Evolutionary conservation across 2,888 invertebrate species (phyloP).

Genomic region (Leptinotarsa peninsularis): DNA sequence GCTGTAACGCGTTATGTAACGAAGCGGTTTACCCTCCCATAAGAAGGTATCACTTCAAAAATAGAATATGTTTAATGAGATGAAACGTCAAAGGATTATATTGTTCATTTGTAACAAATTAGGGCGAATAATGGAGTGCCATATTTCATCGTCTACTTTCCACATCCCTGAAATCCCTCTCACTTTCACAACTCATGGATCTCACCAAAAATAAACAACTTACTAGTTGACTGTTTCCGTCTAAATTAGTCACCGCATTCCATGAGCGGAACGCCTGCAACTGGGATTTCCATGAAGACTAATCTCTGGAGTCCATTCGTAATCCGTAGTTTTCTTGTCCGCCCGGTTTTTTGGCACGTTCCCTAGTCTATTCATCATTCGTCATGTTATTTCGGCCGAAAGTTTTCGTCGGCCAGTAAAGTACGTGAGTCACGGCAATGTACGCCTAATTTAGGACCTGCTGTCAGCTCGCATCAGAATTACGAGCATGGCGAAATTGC

Average conservation of each 20-base stretch:
- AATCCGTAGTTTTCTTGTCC: constrained; percentile 6
- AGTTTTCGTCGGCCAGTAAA: constrained; percentile 15
- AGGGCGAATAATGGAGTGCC: not conserved
- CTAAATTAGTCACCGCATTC: not conserved
- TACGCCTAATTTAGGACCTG: constrained; percentile 28
- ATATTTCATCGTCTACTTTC: no score
- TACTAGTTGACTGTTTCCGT: not conserved
- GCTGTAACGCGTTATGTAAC: no score
- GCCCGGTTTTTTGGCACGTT: constrained; percentile 2
- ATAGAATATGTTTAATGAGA: no score
- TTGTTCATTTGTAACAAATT: no score
- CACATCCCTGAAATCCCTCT: not conserved
- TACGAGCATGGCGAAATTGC: constrained; percentile 17
- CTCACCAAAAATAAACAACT: not conserved
- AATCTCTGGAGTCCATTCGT: constrained; percentile 2
- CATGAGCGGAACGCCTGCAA: not conserved
- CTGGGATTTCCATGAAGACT: not conserved
- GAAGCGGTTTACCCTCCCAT: no score
- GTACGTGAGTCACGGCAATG: constrained; percentile 17
- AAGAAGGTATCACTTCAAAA: no score
- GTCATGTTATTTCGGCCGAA: constrained; percentile 16
- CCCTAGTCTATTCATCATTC: not conserved
- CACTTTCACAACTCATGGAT: not conserved
- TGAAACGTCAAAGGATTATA: no score
- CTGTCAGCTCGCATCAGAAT: constrained; percentile 20